These are phyloP conservation scores for Rutpela maculata DNA, from an alignment of 2,888 invertebrate genomes.

Conservation along the genomic window DNA sequence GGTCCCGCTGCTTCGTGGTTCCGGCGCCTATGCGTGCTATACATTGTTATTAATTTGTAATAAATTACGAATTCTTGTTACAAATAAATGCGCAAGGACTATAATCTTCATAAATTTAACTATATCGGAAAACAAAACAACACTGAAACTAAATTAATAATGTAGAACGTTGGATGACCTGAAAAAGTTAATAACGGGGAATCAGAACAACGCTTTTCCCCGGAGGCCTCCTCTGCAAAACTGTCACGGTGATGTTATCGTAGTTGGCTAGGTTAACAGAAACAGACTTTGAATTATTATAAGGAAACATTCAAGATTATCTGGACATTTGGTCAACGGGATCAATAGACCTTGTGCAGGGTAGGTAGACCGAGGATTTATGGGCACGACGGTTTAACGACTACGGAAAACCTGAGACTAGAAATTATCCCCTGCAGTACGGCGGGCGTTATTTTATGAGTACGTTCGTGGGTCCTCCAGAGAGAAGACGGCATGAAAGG, in stretches of 20 bases:
- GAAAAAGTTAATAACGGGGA: constrained; percentile 33
- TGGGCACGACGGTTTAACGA: constrained; percentile 48
- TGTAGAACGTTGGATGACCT: constrained; percentile 31
- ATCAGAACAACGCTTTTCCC: constrained; percentile 19
- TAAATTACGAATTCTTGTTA: constrained; percentile 34
- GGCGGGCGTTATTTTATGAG: constrained; percentile 51
- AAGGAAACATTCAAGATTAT: constrained; percentile 44
- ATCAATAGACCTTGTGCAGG: constrained; percentile 42
- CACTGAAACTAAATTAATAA: constrained; percentile 35
- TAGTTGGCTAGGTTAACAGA: constrained; percentile 20
- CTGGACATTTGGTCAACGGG: constrained; percentile 45
- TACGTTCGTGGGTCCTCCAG: constrained; percentile 44
- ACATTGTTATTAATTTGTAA: constrained; percentile 30
- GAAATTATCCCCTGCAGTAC: constrained; percentile 53
- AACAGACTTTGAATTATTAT: constrained; percentile 34
- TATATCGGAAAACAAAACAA: constrained; percentile 28
- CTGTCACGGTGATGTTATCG: constrained; percentile 37
- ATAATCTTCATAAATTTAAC: constrained; percentile 39
- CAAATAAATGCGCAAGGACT: constrained; percentile 14
- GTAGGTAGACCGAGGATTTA: constrained; percentile 49
- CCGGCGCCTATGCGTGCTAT: too few species aligned
- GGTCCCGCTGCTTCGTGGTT: too few species aligned
- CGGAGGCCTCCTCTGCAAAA: constrained; percentile 19
- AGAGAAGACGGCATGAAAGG: constrained; percentile 46
- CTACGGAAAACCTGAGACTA: constrained; percentile 51